phyloP scores from a whole-genome alignment of 2,113 vertebrate species.

The Eidolon helvum region DNA sequence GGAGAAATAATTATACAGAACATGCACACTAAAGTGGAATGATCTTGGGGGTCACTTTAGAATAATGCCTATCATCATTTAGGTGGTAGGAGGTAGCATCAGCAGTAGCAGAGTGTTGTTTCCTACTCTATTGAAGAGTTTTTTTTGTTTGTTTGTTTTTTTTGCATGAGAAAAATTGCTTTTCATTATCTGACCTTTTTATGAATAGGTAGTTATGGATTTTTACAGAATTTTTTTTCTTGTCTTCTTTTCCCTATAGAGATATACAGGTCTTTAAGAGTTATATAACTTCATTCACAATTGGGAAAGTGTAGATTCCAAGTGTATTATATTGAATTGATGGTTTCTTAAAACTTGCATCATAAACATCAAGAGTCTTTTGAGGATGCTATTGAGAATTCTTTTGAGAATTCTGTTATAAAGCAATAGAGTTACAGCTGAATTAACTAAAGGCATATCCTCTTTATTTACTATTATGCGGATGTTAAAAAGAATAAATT shows the following conservation, averaged over 20 bases:
- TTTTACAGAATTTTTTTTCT: neutral
- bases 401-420: neutral
- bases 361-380: neutral
- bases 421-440: neutral
- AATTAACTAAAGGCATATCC: neutral
- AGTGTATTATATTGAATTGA: neutral
- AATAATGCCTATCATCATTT: neutral
- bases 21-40: fast-evolving
- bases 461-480: neutral
- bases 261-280: neutral
- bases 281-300: neutral
- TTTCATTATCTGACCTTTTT: neutral
- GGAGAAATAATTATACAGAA: no score
- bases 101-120: neutral
- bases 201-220: neutral
- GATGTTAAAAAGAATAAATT: neutral
- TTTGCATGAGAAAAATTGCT: neutral
- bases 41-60: no score
- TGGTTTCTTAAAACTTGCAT: neutral
- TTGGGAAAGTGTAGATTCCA: neutral
- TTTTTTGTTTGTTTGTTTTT: neutral
- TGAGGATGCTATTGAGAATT: neutral
- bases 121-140: neutral
- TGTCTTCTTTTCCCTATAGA: neutral
- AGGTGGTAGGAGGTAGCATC: neutral